These are phyloP conservation scores for Laothoe populi DNA, from an alignment of 2,888 invertebrate species.

Conservation along the genomic window DNA sequence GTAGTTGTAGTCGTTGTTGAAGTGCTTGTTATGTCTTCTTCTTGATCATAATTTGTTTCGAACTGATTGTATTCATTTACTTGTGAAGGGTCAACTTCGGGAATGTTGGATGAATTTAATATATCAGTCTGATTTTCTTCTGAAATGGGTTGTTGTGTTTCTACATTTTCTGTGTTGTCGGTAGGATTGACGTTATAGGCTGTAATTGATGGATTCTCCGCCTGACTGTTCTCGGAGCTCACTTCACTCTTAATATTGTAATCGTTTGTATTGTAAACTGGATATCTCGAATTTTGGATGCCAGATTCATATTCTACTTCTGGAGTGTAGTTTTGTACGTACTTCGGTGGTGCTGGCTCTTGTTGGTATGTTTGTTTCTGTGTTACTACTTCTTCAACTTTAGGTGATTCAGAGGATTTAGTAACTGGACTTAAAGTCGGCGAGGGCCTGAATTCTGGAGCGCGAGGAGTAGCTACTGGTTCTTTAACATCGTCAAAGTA, in stretches of 20 bases:
- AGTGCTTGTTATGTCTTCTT: constrained; percentile 48
- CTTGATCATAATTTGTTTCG: constrained; percentile 50
- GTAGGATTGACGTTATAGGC: constrained; percentile 39
- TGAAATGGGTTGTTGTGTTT: constrained; percentile 49
- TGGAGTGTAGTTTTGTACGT: constrained; percentile 68
- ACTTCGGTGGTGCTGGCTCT: constrained; percentile 57
- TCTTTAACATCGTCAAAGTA: constrained; percentile 73
- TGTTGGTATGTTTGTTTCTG: constrained; percentile 59
- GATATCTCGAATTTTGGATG: constrained; percentile 59
- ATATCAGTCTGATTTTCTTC: constrained; percentile 51
- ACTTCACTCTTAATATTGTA: constrained; percentile 56
- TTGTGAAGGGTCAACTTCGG: constrained; percentile 51
- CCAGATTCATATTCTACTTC: constrained; percentile 74
- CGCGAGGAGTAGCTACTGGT: constrained; percentile 53
- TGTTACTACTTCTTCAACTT: constrained; percentile 53
- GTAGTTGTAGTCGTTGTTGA: constrained; percentile 66
- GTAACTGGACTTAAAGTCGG: constrained; percentile 45
- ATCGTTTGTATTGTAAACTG: constrained; percentile 59
- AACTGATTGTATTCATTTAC: constrained; percentile 60
- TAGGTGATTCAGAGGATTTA: constrained; percentile 45
- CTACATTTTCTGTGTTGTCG: constrained; percentile 50
- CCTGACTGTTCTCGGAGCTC: constrained; percentile 41
- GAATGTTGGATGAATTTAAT: constrained; percentile 44
- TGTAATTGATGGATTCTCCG: constrained; percentile 37
- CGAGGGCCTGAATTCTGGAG: constrained; percentile 44